Evolutionary conservation across 2,113 vertebrate genomes (phyloP).

Genomic region (Penelope pileata): DNA sequence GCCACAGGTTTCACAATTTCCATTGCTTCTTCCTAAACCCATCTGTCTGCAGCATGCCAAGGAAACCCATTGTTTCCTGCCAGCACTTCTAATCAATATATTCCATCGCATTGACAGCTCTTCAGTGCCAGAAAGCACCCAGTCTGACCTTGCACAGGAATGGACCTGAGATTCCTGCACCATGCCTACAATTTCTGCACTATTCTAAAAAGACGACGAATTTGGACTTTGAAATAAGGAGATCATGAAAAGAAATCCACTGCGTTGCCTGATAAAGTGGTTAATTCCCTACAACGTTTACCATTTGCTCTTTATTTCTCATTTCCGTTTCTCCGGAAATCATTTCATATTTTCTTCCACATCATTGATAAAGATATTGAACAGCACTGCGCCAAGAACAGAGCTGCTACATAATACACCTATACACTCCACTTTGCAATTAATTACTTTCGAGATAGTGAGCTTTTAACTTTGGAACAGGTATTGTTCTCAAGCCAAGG

Average conservation of each 20-base stretch:
- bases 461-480: neutral
- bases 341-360: neutral
- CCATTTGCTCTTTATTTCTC: neutral
- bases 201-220: accelerated
- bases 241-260: neutral
- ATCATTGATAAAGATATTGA: neutral
- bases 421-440: neutral
- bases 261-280: accelerated
- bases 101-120: accelerated
- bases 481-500: neutral
- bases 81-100: neutral
- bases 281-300: neutral
- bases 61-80: neutral
- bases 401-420: neutral
- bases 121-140: neutral
- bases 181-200: neutral
- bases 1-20: neutral
- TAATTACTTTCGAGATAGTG: neutral
- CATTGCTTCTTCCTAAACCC: neutral
- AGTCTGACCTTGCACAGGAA: neutral
- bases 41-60: neutral
- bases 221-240: neutral
- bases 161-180: neutral
- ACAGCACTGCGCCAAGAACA: neutral
- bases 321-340: neutral